Conservation (phyloP, 2,797 vertebrate species). For the Nyctibius grandis region DNA sequence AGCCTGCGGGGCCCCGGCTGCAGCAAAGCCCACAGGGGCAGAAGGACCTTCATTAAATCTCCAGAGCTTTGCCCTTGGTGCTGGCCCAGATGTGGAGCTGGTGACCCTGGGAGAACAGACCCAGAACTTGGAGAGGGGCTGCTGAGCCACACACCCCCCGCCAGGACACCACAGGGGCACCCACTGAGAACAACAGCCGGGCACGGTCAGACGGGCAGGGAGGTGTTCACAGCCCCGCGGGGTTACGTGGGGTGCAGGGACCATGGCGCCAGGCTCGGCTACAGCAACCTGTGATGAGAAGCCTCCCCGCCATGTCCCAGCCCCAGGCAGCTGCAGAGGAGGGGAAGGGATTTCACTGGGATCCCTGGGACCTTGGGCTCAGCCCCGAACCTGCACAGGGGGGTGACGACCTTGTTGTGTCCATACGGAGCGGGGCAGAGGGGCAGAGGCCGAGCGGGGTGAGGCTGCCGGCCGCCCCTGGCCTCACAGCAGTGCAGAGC, state of each 20-base stretch:
- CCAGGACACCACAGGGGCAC: background rate
- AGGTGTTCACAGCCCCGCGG: background rate
- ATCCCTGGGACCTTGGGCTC: background rate
- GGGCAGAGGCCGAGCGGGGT: background rate
- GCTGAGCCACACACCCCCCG: background rate
- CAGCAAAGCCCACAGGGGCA: background rate
- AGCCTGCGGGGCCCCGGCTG: background rate
- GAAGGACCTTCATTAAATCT: background rate
- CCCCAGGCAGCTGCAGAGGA: background rate
- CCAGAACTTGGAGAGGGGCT: background rate
- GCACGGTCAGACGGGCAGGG: rapidly evolving
- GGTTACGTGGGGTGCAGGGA: rapidly evolving
- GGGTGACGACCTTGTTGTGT: rapidly evolving
- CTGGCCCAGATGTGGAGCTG: background rate
- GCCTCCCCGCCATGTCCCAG: background rate
- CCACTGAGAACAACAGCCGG: rapidly evolving
- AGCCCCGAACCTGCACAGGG: background rate
- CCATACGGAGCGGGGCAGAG: background rate
- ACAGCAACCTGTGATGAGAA: background rate
- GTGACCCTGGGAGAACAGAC: background rate
- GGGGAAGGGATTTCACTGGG: background rate
- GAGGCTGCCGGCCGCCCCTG: background rate
- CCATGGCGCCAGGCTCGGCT: background rate
- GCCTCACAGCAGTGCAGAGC: background rate
- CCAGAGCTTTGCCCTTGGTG: background rate